Conservation (phyloP, 2,113 vertebrate genomes). For the Plecotus auritus region DNA sequence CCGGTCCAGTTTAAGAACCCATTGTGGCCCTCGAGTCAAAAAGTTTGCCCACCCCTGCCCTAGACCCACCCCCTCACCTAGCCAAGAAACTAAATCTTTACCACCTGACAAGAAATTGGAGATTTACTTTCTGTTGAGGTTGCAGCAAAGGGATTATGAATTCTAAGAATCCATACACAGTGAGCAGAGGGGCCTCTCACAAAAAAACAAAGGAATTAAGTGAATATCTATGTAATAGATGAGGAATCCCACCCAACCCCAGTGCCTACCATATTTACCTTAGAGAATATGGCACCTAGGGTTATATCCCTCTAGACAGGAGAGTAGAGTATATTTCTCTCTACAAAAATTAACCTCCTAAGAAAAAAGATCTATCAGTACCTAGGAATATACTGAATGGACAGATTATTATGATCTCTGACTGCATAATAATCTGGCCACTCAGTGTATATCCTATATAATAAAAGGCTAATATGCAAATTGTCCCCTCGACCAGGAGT, state of each 20-base stretch:
- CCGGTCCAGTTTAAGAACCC: no score
- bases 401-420: no score
- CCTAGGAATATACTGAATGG: background rate
- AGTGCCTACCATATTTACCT: background rate
- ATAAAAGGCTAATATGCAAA: no score
- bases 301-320: background rate
- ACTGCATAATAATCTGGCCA: no score
- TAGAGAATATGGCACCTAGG: background rate
- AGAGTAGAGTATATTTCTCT: background rate
- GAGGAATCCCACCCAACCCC: background rate
- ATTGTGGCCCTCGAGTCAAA: no score
- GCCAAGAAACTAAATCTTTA: background rate
- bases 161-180: background rate
- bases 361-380: background rate
- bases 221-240: background rate
- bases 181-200: background rate
- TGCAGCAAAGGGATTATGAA: background rate
- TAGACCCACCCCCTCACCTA: background rate
- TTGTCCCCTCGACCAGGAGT: no score
- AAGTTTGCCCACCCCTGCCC: no score
- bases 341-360: background rate
- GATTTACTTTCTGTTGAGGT: background rate
- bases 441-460: no score
- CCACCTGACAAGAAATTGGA: background rate
- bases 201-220: background rate